Evolutionary conservation across 2,888 invertebrate genomes (phyloP), one percentile per base, ranked within the genome.

Genomic region (Diogma glabrata): DNA sequence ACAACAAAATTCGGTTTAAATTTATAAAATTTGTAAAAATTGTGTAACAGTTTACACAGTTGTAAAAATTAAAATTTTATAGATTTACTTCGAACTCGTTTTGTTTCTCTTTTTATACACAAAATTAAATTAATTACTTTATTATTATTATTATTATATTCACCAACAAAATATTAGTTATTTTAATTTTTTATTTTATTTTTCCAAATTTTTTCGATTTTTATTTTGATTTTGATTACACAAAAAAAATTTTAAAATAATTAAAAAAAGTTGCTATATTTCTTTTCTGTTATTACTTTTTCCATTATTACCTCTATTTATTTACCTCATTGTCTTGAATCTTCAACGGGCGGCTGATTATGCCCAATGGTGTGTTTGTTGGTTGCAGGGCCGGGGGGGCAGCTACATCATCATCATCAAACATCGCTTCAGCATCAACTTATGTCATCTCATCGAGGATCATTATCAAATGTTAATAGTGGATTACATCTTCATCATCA

Each of bases 341-440:
- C 54, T 52, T 60, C 58, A 57, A 58, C 67, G 69, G 69, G 70
- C 67, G 69, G 70, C 69, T 70, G 64, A 69, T 65, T 64, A 67
- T 66, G 69, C 68, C 69, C 68, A 64, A 61, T 65, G 65, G 61
- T 66, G 67, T 69, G 69, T 65, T 69, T 66, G 63, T 67, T 67
- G 68, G 66, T 67, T 64, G 63, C 67, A 69, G 69, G 66, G 62
- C 58, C 61, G 60, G 62, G 62, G 60, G 64, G 64, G 61, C 69
- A 65, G 58, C 64, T 64, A 57, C 65, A 55, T 63, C 63, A 50
- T 59, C 63, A 53, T 63, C 64, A 57, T 63, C 63, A 52, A 64
- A 68, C 55, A 66, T 69, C 56, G 64, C 67, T 57, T 67, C 69
- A 55, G 26, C 52, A 50, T 66, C 67, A 52, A 8, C 46, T 24